A percentile compares a stretch with the other conserved stretches of the same genome.
phyloP scores from a whole-genome alignment of 2,888 invertebrate genomes.

The Entomobrya multifasciata region DNA sequence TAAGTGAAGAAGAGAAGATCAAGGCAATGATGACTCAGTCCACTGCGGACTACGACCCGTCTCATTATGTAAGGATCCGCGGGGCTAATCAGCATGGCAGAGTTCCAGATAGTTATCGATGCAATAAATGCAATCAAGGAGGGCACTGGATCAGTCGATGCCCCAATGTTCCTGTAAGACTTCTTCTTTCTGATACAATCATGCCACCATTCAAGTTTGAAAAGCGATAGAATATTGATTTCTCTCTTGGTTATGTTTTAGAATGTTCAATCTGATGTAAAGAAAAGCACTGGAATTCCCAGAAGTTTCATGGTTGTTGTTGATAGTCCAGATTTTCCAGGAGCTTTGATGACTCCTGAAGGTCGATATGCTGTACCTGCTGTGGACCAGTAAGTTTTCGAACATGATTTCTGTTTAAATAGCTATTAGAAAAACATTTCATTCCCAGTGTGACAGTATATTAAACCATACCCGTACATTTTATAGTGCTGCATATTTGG shows the following conservation, averaged over 20 bases:
- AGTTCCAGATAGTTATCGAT: slow-evolving; percentile 95
- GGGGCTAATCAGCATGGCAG: slow-evolving; percentile 86
- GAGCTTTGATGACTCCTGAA: slow-evolving; percentile 94
- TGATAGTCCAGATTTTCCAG: slow-evolving; percentile 92
- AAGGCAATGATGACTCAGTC: slow-evolving; percentile 98
- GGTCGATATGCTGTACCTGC: slow-evolving; percentile 94
- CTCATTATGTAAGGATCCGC: slow-evolving; percentile 88
- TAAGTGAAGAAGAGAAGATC: slow-evolving; percentile 98
- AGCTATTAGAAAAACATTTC: no score
- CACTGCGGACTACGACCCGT: slow-evolving; percentile 97
- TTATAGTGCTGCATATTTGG: slow-evolving; percentile 81
- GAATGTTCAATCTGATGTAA: slow-evolving; percentile 85
- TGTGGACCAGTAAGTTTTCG: slow-evolving; percentile 89
- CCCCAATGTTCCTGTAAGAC: slow-evolving; percentile 86
- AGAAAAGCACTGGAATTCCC: slow-evolving; percentile 98
- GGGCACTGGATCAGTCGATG: slow-evolving; percentile 99
- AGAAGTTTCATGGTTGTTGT: slow-evolving; percentile 97
- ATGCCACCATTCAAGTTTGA: neutral
- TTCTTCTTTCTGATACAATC: no score
- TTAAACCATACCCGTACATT: neutral
- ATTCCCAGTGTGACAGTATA: slow-evolving; percentile 30
- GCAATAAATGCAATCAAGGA: slow-evolving; percentile 95
- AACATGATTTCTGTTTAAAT: no score
- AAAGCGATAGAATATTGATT: neutral
- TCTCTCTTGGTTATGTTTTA: slow-evolving; percentile 10